Evolutionary conservation across 30 jellyfish, hydroid and myxozoan species (phyloP), one percentile per base, ranked within the genome.

Genomic region (Turritopsis dohrnii): DNA sequence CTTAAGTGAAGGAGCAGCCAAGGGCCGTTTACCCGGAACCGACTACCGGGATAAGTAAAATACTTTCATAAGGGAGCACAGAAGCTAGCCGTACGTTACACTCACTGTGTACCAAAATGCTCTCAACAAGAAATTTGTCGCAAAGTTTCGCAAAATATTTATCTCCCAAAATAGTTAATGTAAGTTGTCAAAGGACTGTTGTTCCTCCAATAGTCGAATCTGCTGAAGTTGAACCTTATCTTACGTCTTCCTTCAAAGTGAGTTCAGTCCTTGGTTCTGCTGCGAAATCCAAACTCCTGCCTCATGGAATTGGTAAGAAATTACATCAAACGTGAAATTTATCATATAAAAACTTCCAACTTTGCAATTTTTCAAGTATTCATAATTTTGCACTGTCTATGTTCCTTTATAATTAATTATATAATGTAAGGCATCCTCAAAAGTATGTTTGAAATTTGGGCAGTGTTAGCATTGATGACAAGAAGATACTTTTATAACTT

Each of bases 61-160:
- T 41, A 41, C 60, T 41, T 41, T 3, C 60, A 41, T 41, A 41
- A 41, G 60, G 60, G 60, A 41, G 13, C n/a, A 13, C 60, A 41
- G 60, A 41, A 41, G 60, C 60, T n/a, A n/a, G n/a, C n/a, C n/a
- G 13, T 22, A 71, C 31, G 52, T 72, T 52, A 72, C 52, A 72
- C 28, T 3, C 60, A 41, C 60, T 13, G 60, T 41, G 60, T 41
- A 41, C 5, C n/a, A 84, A 89, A 77, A 91, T 91, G 97, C 76
- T 87, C 73, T 84, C 97, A 85, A 71, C 94, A 29, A 90, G 97
- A 86, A 87, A 80, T 72, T 53, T 86, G 16, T 86, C 96, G 22
- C 86, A 71, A 52, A 90, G 97, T 21, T 83, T 91, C 74, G 79
- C 97, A 27, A 88, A 88, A 81, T 87, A 86, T 65, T 82, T 91